phyloP scores from a whole-genome alignment of 2,888 invertebrate species.

The Erebia palarica region DNA sequence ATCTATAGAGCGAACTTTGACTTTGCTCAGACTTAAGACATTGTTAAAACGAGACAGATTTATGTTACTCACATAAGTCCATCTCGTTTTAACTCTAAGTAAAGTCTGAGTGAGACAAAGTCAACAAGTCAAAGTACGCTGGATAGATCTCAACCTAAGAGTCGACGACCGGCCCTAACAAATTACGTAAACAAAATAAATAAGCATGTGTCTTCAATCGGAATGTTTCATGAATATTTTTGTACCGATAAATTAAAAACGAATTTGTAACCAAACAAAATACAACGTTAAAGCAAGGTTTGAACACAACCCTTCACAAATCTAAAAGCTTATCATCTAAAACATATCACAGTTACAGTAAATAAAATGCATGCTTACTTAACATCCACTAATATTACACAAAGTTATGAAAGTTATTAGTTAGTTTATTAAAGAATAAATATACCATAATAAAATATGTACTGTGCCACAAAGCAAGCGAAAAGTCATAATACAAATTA shows the following conservation, averaged over 20 bases:
- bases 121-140: no score
- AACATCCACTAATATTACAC: conserved; percentile 8
- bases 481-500: not conserved
- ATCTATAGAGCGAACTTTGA: no score
- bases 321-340: conserved; percentile 55
- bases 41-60: no score
- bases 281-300: conserved; percentile 15
- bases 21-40: no score
- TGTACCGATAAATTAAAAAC: conserved; percentile 23
- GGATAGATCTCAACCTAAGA: no score
- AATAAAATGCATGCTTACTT: conserved; percentile 68
- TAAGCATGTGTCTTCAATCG: conserved; percentile 21
- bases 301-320: conserved; percentile 5
- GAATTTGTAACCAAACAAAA: conserved; percentile 1
- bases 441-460: not conserved
- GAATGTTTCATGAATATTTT: conserved; percentile 29
- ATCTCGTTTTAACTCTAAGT: no score
- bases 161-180: not conserved
- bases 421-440: not conserved
- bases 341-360: conserved; percentile 75
- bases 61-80: no score
- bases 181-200: not conserved
- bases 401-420: not conserved
- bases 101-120: no score
- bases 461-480: not conserved